Base-by-base conservation (phyloP, 2,888 invertebrate genomes). In the Pandemis heparana region DNA sequence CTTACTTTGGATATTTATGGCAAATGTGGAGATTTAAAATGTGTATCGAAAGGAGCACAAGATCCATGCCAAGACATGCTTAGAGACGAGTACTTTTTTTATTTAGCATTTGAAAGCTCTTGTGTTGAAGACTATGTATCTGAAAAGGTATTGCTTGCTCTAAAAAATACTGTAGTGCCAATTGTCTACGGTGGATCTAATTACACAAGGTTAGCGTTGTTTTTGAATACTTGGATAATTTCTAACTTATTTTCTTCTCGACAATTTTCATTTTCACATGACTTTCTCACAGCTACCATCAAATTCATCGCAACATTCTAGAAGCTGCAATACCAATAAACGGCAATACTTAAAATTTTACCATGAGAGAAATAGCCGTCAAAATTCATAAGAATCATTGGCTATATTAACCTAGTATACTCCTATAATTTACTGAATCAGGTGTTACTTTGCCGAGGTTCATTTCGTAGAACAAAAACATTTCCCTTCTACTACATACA, bases 111-210 rank as follows among this genome's bases (percentile, higher is more conserved):
- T 74, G 90, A 90, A 70, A 88, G 89, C 74, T 83, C 85, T 14
- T 82, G 84, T 60, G 77, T 81, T 68, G 80, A 85, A 72, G 86
- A 90, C 76, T 91, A 89, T 69, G 87, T 87, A 4, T 89, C 90
- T 0, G 88, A 89, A 69, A 88, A 89, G 75, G 74, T 89, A 6
- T 71, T 87, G 14, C 81, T 79, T 43, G 86, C 93, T 8, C 81
- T 94, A 60, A 91, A 95, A 79, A 94, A 95, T 84, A 91, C 95
- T 79, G 92, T 96, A n/a, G 87, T 96, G 6, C 96, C 96, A 0
- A 94, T 96, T 16, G 96, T 96, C 10, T 96, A 95, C 90, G 96
- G 96, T 7, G 95, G 95, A 14, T 95, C 95, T 70, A 95, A 96
- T 85, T 96, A 96, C 84, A 85, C 82, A n/a, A 84, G 87, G 87